Evolutionary conservation across 2,888 invertebrate genomes (phyloP), one percentile per base, ranked within the genome.

Genomic region (Drosophila bunnanda): DNA sequence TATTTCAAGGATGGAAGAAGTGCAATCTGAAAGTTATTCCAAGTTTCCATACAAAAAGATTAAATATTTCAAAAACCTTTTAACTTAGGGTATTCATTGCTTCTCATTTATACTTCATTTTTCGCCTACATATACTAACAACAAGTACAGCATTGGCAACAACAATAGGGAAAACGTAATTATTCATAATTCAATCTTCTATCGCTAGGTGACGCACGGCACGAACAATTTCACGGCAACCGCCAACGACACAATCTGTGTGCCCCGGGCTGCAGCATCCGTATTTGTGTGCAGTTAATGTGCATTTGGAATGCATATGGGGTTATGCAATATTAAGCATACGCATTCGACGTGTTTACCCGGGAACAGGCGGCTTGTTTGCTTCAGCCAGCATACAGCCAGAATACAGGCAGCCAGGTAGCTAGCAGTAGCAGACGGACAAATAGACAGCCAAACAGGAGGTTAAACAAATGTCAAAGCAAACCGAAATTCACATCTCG

Each of bases 101-200:
- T 44, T 12, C 43, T 6, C 17, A 43, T 32, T 17, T 28, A 20
- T 32, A 34, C 8, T 20, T 38, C 0, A 36, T 32, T 50, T 28
- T 68, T 13, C 20, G 2, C 20, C 15, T 34, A 32, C 25, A 43
- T 44, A 22, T 54, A 34, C 12, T n/a, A 17, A 32, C 55, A 25
- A n/a, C 39, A 17, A 38, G 12, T 17, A 41, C 60, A 55, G 56
- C 20, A 39, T 32, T 32, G 8, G 15, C 38, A 64, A 48, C 38
- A 48, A 50, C 17, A 41, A n/a, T 34, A 20, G 15, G 32, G 9
- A 82, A 82, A 82, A 72, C 81, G 79, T 75, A 86, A 83, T 83
- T 83, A 83, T 83, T 88, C 87, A 83, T 83, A 83, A 83, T 83
- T 88, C 79, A 88, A 83, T 83, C 86, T 88, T 76, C 73, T 46